phyloP scores from a whole-genome alignment of 2,113 vertebrate genomes.

The Poicephalus meyeri region DNA sequence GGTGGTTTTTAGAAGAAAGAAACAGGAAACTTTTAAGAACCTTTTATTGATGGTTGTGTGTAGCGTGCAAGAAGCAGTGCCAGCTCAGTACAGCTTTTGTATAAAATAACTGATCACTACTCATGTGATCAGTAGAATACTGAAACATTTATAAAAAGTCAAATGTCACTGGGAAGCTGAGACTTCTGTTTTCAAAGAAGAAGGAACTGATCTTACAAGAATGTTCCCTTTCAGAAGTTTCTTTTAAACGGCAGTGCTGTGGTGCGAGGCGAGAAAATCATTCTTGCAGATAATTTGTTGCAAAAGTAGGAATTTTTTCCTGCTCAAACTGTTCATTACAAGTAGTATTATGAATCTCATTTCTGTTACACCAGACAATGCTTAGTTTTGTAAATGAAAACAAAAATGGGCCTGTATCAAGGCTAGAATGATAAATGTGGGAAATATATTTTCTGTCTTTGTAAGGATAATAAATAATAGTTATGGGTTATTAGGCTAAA shows the following conservation, averaged over 20 bases:
- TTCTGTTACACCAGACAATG: not conserved
- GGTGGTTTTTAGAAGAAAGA: not conserved
- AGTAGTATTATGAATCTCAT: not conserved
- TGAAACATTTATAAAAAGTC: conserved; percentile 17
- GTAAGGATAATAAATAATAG: not conserved
- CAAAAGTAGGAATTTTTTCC: not conserved
- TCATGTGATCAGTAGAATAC: not conserved
- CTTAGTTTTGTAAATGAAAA: not conserved
- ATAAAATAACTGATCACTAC: conserved; percentile 15
- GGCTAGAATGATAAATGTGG: not conserved
- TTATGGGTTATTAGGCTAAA: not conserved
- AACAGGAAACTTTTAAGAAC: not conserved
- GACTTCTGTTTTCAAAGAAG: conserved; percentile 17
- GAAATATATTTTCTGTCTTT: not conserved
- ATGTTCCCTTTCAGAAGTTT: not conserved
- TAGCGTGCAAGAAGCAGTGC: not conserved
- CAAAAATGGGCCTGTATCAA: not conserved
- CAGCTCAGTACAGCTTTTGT: not conserved
- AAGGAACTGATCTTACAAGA: not conserved
- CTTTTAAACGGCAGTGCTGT: not conserved
- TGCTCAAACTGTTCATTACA: not conserved
- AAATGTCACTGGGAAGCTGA: not conserved
- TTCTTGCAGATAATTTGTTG: not conserved
- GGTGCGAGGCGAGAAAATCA: not conserved
- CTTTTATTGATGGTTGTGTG: not conserved